phyloP scores from a whole-genome alignment of 2,797 vertebrate species.

The Malacoctenus gilli region DNA sequence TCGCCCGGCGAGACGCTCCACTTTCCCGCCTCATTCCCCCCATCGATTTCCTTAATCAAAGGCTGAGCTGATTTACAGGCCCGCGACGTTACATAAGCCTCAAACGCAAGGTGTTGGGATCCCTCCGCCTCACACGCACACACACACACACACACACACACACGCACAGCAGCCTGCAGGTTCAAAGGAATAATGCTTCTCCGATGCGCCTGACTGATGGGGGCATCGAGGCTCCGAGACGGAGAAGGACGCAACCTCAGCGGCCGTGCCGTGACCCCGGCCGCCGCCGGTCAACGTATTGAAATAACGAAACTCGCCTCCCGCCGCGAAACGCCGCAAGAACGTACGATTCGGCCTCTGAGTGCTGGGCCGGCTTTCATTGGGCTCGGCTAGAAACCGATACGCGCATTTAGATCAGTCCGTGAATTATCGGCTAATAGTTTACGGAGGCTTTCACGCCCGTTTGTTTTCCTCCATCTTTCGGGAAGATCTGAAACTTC shows the following conservation, averaged over 20 bases:
- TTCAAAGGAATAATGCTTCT: constrained; percentile 15
- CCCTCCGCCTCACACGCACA: constrained; percentile 15
- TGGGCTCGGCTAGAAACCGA: constrained; percentile 51
- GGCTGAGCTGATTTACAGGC: constrained; percentile 44
- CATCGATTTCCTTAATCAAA: constrained; percentile 63
- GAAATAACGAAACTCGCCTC: constrained; percentile 39
- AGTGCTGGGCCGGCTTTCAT: constrained; percentile 34
- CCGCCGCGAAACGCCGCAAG: constrained; percentile 2
- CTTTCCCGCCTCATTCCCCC: constrained; percentile 47
- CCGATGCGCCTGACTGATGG: constrained; percentile 24
- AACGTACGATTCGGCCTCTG: constrained; percentile 27
- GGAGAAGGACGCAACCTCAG: constrained; percentile 10
- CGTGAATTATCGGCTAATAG: constrained; percentile 26
- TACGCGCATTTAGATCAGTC: constrained; percentile 48
- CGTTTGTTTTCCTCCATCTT: constrained; percentile 11
- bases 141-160: too few relatives aligned
- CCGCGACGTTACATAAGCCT: constrained; percentile 10
- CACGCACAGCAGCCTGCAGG: too few relatives aligned
- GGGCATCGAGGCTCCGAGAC: constrained; percentile 22
- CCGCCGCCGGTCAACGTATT: constrained; percentile 18
- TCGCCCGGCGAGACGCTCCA: constrained; percentile 22
- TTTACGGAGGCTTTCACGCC: constrained; percentile 13
- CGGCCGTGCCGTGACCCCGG: constrained; percentile 28
- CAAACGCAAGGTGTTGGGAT: background rate
- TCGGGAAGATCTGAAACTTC: constrained; percentile 36